phyloP scores from a whole-genome alignment of 2,797 vertebrate genomes.

The Pangasius sanitwongsei region DNA sequence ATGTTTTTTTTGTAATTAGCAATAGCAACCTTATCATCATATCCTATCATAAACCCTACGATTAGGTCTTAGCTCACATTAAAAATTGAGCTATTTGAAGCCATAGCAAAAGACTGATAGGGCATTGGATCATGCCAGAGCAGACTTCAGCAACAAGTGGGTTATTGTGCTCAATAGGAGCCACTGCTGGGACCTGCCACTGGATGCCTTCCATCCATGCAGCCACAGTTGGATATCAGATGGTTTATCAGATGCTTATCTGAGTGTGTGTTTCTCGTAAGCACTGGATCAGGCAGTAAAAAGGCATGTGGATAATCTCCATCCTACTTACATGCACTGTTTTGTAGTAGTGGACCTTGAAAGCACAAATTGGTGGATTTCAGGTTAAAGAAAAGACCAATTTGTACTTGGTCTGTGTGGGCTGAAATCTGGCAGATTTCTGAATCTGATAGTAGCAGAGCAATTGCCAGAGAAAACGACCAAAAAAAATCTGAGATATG shows the following conservation, averaged over 20 bases:
- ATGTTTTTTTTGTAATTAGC: background rate
- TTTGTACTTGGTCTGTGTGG: constrained; percentile 63
- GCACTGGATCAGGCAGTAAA: constrained; percentile 58
- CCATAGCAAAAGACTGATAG: constrained; percentile 29
- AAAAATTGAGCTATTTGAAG: constrained; percentile 44
- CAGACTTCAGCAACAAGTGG: constrained; percentile 49
- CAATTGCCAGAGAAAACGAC: background rate
- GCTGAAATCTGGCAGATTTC: constrained; percentile 53
- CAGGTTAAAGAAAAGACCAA: constrained; percentile 55
- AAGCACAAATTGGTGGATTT: constrained; percentile 52
- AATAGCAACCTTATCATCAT: constrained; percentile 39
- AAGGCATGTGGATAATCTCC: constrained; percentile 59
- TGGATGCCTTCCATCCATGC: constrained; percentile 55
- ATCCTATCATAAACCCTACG: constrained; percentile 36
- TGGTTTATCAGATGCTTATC: constrained; percentile 55
- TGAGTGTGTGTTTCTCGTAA: constrained; percentile 45
- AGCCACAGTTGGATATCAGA: constrained; percentile 51
- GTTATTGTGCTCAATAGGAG: constrained; percentile 50
- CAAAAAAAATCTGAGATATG: background rate
- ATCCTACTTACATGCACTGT: constrained; percentile 63
- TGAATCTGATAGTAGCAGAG: constrained; percentile 63
- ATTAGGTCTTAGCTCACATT: constrained; percentile 31
- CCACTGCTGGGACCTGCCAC: constrained; percentile 46
- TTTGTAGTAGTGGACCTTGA: constrained; percentile 67
- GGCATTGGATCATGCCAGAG: constrained; percentile 48